phyloP scores from a whole-genome alignment of 2,888 invertebrate species.

The Seira sanloemensis region DNA sequence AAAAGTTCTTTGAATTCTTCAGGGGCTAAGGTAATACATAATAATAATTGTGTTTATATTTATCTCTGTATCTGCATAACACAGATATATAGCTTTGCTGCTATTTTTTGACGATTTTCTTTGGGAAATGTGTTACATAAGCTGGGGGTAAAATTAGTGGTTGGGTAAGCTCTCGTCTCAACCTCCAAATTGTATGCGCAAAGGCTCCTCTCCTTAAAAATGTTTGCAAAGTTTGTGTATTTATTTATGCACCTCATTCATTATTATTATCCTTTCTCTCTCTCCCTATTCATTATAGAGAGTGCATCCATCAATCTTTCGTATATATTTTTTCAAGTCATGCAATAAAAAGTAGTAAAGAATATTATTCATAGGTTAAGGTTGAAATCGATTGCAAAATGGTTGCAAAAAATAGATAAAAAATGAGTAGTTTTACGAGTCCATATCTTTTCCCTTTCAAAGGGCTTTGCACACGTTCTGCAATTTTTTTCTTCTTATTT shows the following conservation, averaged over 20 bases:
- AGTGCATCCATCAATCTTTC: not conserved
- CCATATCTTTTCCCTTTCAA: not conserved
- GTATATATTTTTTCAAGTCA: not conserved
- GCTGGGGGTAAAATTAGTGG: no score
- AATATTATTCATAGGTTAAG: not conserved
- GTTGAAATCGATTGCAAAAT: constrained; percentile 8
- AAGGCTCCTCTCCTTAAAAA: no score
- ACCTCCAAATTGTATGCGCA: not conserved
- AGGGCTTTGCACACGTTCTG: not conserved
- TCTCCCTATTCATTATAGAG: not conserved
- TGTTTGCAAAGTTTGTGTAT: not conserved
- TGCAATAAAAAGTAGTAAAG: not conserved
- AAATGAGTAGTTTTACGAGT: not conserved
- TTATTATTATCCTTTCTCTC: not conserved
- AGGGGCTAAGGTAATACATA: not conserved
- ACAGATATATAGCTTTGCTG: not conserved
- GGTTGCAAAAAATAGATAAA: not conserved
- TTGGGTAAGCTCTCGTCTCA: not conserved
- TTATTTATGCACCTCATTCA: not conserved
- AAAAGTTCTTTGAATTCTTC: not conserved
- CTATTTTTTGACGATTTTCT: not conserved
- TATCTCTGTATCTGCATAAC: not conserved
- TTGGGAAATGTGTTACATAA: no score
- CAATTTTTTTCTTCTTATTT: not conserved
- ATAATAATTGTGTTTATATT: not conserved